These are phyloP conservation scores for Pogonocichla stellata DNA, from an alignment of 2,113 vertebrate genomes.

Conservation along the genomic window DNA sequence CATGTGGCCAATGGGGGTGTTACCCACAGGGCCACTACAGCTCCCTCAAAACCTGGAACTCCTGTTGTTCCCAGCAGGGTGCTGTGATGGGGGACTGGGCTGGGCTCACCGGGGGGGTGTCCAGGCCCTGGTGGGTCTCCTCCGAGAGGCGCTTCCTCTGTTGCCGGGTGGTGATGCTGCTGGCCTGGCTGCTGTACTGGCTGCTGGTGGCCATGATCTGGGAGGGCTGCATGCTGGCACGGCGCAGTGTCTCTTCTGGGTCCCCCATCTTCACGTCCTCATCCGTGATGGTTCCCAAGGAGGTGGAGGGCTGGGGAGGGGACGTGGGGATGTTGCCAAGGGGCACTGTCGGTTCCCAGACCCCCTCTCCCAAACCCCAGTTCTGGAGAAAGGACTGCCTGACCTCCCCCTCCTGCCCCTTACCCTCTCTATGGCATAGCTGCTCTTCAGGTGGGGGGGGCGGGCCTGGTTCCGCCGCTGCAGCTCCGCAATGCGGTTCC, in stretches of 20 bases:
- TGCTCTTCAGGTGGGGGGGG: slow-evolving; percentile 90
- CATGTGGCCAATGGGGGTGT: rapidly evolving
- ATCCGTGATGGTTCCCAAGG: slow-evolving; percentile 76
- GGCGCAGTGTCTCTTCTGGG: slow-evolving; percentile 84
- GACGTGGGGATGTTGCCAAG: rapidly evolving
- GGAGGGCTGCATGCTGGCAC: slow-evolving; percentile 82
- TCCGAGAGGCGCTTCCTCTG: slow-evolving; percentile 65
- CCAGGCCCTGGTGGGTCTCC: slow-evolving; percentile 68
- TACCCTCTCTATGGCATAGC: slow-evolving; percentile 90
- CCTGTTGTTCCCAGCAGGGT: not conserved
- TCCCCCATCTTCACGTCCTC: slow-evolving; percentile 89
- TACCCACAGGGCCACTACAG: not conserved
- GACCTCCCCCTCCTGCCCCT: not conserved
- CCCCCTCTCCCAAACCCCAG: not conserved
- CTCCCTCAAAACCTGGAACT: not conserved
- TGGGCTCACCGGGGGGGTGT: slow-evolving; percentile 78
- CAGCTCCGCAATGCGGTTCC: slow-evolving; percentile 90
- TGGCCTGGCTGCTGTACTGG: not conserved
- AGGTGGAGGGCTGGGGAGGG: slow-evolving; percentile 68
- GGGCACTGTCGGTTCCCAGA: not conserved
- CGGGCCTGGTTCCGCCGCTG: slow-evolving; percentile 87
- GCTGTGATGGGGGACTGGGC: not conserved
- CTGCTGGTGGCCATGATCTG: not conserved
- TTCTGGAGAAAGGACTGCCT: not conserved
- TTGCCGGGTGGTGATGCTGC: slow-evolving; percentile 68